A percentile compares a stretch with the other conserved stretches of the same genome.
These are phyloP conservation scores for Baccha elongata DNA, from an alignment of 2,888 invertebrate genomes.

Conservation along the genomic window DNA sequence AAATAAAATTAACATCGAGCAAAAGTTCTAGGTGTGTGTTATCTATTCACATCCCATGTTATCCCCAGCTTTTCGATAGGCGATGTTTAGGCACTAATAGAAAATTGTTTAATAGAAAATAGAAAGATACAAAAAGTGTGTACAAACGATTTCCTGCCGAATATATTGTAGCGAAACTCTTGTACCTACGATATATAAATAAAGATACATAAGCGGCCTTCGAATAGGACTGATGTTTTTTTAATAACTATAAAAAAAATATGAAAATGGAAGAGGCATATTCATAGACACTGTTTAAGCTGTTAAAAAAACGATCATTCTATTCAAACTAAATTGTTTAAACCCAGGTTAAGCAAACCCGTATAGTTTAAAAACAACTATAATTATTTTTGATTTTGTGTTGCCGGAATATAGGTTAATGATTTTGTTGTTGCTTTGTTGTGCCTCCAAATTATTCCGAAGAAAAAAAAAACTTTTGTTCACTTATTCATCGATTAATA, in stretches of 20 bases:
- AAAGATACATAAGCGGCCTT: slow-evolving; percentile 55
- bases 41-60: neutral
- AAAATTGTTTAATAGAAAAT: neutral
- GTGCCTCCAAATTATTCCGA: too few species aligned
- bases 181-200: slow-evolving; percentile 53
- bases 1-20: slow-evolving; percentile 34
- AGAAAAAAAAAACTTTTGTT: too few species aligned
- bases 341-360: too few species aligned
- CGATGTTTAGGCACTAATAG: neutral
- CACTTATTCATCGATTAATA: too few species aligned
- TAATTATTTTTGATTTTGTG: too few species aligned
- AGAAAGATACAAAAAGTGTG: slow-evolving; percentile 1
- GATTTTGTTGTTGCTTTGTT: too few species aligned
- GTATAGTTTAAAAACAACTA: too few species aligned
- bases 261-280: neutral
- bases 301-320: too few species aligned
- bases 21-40: neutral
- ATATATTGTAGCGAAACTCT: slow-evolving; percentile 21
- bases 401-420: too few species aligned
- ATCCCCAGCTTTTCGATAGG: neutral
- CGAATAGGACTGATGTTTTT: slow-evolving; percentile 13
- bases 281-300: too few species aligned
- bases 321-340: too few species aligned
- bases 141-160: slow-evolving; percentile 46
- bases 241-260: neutral